Percentiles rank a stretch among this genome's conserved stretches.
These are phyloP conservation scores for Cheirogaleus major DNA, from an alignment of 2,797 vertebrate species.

Conservation along the genomic window DNA sequence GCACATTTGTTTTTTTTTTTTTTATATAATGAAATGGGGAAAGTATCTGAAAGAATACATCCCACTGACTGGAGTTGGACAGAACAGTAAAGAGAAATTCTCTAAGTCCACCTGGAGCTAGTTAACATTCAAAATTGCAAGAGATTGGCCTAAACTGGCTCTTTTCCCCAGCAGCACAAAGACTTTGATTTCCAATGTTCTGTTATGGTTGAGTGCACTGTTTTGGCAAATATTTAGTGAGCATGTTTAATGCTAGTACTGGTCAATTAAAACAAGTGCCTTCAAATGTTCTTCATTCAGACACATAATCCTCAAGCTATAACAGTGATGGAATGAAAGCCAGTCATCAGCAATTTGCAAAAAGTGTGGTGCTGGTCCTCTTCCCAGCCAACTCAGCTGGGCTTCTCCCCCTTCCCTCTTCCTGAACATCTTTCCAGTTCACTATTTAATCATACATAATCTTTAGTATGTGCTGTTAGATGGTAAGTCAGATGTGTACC, in stretches of 20 bases:
- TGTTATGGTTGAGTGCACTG: neutral
- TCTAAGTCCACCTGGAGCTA: conserved; percentile 1
- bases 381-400: neutral
- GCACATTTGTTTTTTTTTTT: neutral
- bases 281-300: neutral
- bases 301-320: neutral
- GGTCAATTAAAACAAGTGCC: neutral
- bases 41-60: neutral
- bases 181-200: conserved; percentile 34
- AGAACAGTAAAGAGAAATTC: neutral
- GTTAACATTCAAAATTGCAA: neutral
- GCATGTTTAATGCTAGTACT: neutral
- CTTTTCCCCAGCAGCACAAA: conserved; percentile 10
- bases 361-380: neutral
- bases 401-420: neutral
- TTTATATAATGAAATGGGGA: neutral
- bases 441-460: neutral
- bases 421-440: neutral
- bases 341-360: neutral
- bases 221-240: conserved; percentile 17
- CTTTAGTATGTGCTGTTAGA: neutral
- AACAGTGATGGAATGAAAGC: neutral
- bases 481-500: neutral
- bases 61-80: neutral
- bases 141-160: neutral